These are phyloP conservation scores for Anableps anableps DNA, from an alignment of 2,797 vertebrate species.

Conservation along the genomic window DNA sequence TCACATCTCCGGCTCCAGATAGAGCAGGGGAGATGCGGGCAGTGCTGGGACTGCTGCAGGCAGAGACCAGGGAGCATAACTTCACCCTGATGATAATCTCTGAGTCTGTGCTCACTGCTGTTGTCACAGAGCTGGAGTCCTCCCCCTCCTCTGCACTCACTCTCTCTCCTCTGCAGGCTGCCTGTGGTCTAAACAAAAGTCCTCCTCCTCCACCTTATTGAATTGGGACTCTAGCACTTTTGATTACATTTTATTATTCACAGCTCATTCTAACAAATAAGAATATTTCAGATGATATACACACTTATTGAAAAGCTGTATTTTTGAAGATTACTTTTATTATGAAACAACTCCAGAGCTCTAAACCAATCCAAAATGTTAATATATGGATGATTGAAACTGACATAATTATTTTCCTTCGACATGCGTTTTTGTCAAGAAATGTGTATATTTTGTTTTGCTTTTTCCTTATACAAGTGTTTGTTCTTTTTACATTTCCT, in stretches of 20 bases:
- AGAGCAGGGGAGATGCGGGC: neutral
- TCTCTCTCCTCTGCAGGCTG: neutral
- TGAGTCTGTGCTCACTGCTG: slow-evolving; percentile 1
- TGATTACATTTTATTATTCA: neutral
- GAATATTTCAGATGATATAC: neutral
- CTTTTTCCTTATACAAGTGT: too few relatives aligned
- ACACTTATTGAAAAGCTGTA: neutral
- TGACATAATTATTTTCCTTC: too few relatives aligned
- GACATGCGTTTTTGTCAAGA: too few relatives aligned
- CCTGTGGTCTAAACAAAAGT: neutral
- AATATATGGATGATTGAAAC: too few relatives aligned
- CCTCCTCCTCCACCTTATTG: neutral
- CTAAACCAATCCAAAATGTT: neutral
- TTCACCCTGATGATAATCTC: neutral
- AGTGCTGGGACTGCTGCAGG: slow-evolving; percentile 27
- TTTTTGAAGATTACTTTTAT: neutral
- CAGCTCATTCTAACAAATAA: neutral
- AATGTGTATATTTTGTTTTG: too few relatives aligned
- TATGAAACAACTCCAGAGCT: neutral
- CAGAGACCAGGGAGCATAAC: slow-evolving; percentile 7
- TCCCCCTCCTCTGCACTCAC: slow-evolving; percentile 4
- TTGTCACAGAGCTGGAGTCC: slow-evolving; percentile 51
- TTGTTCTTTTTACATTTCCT: too few relatives aligned
- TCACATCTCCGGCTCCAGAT: slow-evolving; percentile 62
- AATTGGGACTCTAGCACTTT: neutral